Conservation (phyloP, 2,113 vertebrate genomes). For the Bungarus multicinctus region DNA sequence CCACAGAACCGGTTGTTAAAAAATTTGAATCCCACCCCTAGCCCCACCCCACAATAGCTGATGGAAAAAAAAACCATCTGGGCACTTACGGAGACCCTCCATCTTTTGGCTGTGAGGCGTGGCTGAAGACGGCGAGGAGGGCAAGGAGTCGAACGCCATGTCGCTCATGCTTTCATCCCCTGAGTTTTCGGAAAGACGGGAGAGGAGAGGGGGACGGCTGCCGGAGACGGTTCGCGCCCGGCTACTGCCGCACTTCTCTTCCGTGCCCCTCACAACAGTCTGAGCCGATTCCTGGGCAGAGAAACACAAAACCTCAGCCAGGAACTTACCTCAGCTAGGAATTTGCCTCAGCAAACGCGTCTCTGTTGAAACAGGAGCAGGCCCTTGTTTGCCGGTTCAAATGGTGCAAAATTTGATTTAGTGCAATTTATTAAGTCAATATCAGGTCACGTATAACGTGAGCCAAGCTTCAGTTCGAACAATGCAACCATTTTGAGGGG, state of each 20-base stretch:
- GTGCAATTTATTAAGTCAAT: not conserved
- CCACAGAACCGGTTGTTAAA: no score
- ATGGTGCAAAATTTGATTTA: not conserved
- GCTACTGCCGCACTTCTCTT: slow-evolving; percentile 90
- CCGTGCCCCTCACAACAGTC: slow-evolving; percentile 87
- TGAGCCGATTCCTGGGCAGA: slow-evolving; percentile 83
- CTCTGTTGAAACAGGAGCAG: not conserved
- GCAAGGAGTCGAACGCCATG: slow-evolving; percentile 78
- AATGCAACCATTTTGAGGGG: not conserved
- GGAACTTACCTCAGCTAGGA: not conserved
- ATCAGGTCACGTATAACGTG: not conserved
- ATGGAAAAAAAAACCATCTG: not conserved
- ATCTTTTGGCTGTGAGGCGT: slow-evolving; percentile 73
- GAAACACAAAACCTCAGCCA: not conserved
- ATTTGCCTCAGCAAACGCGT: no score
- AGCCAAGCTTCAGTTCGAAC: not conserved
- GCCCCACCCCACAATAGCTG: not conserved
- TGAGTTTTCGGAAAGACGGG: slow-evolving; percentile 87
- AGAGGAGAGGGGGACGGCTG: slow-evolving; percentile 78
- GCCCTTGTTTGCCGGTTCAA: not conserved
- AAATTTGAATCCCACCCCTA: no score
- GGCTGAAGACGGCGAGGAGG: slow-evolving; percentile 82
- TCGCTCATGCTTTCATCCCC: slow-evolving; percentile 89
- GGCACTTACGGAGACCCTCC: slow-evolving; percentile 70
- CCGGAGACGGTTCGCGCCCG: slow-evolving; percentile 82